Evolutionary conservation across 2,797 vertebrate genomes (phyloP).

Genomic region (Melanotaenia parkinsoni): DNA sequence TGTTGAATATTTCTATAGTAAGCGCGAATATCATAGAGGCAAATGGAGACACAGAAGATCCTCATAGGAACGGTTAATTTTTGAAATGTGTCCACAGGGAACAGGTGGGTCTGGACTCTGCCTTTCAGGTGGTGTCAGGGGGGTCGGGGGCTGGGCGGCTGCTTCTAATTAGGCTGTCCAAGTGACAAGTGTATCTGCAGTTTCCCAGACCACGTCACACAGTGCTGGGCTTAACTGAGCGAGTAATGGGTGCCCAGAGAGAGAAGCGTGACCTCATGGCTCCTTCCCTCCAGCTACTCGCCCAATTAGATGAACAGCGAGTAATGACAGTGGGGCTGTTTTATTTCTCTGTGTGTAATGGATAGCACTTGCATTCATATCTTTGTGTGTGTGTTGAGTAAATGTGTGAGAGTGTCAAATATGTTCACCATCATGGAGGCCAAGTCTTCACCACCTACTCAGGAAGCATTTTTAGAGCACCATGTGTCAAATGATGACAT

Average conservation of each 20-base stretch:
- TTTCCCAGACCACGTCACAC: constrained; percentile 32
- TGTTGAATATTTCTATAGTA: not conserved
- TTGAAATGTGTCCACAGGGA: constrained; percentile 28
- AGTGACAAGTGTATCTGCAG: constrained; percentile 63
- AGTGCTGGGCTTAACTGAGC: constrained; percentile 61
- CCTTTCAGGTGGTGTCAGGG: constrained; percentile 56
- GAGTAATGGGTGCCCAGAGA: constrained; percentile 60
- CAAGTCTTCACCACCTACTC: constrained; percentile 58
- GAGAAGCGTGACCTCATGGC: constrained; percentile 60
- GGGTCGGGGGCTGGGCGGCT: constrained; percentile 38
- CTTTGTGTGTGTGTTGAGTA: constrained; percentile 11
- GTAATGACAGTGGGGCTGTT: constrained; percentile 52
- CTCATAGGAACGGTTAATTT: constrained; percentile 16
- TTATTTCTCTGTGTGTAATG: constrained; percentile 37
- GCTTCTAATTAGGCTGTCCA: constrained; percentile 69
- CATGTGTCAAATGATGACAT: constrained; percentile 60
- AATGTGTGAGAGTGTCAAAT: constrained; percentile 6
- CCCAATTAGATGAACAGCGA: constrained; percentile 63
- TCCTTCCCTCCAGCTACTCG: constrained; percentile 48
- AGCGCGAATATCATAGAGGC: constrained; percentile 1
- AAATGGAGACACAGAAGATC: constrained; percentile 7
- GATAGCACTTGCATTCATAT: constrained; percentile 23
- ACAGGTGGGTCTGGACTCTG: constrained; percentile 51
- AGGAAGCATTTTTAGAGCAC: constrained; percentile 41
- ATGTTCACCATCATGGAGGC: constrained; percentile 21